These are phyloP conservation scores for Himalopsyche kuldschensis DNA, from an alignment of 2,888 invertebrate species.

Conservation along the genomic window DNA sequence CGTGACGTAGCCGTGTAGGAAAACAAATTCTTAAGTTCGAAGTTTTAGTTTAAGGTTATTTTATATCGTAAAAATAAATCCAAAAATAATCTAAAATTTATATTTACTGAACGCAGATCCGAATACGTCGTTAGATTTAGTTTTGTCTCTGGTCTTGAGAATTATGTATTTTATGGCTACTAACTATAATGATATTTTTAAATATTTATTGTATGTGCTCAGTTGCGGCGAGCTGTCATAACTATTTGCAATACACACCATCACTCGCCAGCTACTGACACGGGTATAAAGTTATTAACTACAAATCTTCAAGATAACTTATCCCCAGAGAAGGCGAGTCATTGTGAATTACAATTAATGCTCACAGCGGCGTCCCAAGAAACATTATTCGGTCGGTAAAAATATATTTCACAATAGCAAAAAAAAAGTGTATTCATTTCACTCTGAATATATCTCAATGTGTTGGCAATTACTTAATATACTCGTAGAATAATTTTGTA, in stretches of 20 bases:
- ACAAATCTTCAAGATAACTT: constrained; percentile 8
- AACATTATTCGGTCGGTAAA: too few species aligned
- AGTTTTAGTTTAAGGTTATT: too few species aligned
- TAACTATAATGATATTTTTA: neutral
- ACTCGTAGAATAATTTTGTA: too few species aligned
- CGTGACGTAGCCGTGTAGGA: too few species aligned
- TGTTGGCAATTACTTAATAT: too few species aligned
- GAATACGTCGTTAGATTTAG: neutral
- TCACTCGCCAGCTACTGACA: neutral
- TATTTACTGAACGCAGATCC: neutral
- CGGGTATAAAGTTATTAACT: constrained; percentile 18
- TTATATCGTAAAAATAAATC: too few species aligned
- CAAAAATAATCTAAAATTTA: too few species aligned
- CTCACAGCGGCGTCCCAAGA: neutral
- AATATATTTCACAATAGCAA: too few species aligned
- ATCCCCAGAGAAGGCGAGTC: neutral
- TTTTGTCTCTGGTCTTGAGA: neutral
- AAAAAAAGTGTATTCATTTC: too few species aligned
- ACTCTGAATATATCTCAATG: too few species aligned
- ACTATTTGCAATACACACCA: neutral
- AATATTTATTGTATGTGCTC: neutral
- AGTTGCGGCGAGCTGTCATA: neutral
- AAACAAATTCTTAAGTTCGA: too few species aligned
- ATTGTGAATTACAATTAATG: constrained; percentile 5
- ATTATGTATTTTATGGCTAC: neutral